Evolutionary conservation across 2,888 invertebrate genomes (phyloP), one percentile per base, ranked within the genome.

Genomic region (Epinotia demarniana): DNA sequence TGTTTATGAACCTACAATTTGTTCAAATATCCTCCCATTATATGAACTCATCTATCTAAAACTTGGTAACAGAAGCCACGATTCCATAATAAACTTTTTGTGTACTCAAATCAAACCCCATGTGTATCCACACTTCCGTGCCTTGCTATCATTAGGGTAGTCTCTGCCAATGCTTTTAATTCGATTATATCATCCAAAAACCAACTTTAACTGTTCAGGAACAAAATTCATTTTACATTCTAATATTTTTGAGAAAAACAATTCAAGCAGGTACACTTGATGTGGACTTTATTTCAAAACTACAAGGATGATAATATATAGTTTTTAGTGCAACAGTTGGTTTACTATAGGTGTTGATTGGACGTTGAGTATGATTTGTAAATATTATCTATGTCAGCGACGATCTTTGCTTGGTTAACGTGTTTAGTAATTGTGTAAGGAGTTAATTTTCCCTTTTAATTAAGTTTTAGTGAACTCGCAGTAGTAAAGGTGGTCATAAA

Each of bases 111-210:
- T 72, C 75, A 72, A 62, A 67, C 71, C 53, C 70, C 61, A 60
- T 66, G 61, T 75, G 71, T 62, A 27, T 43, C 60, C 71, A 66
- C 71, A 72, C 61, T 75, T 75, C 61, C 75, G 75, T 75, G 75
- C 62, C 57, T 33, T 6, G 19, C 67, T 46, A 53, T 75, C 75
- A 75, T 75, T 75, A 75, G 67, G 75, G 75, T 62, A 62, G 60
- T 16, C 58, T n/a, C 39, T 57, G 53, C 19, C 53, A 18, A 19
- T 12, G 16, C 49, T 46, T 58, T 68, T 46, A 13, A 68, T 23
- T 27, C 8, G 0, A 46, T 27, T 6, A 0, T 58, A 9, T n/a
- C 11, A 64, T 46, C 67, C 1, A 11, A 75, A 72, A 66, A 49
- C 19, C 12, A 27, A 43, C 61, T 12, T 6, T 55, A 62, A 2